These are phyloP conservation scores for Patella pellucida DNA, from an alignment of 2,888 invertebrate genomes.

Conservation along the genomic window DNA sequence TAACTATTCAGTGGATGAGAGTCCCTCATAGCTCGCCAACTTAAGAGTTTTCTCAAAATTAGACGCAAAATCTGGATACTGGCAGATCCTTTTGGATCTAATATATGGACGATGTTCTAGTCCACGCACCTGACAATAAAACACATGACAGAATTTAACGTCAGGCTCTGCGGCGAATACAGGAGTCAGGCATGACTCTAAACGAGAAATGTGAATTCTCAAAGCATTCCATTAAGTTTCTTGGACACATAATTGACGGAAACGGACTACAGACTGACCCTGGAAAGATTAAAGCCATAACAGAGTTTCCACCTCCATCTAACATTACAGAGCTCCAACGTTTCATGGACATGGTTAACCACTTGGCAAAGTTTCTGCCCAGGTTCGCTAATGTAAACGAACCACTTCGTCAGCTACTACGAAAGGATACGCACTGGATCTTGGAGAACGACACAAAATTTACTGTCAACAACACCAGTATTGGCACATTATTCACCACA, in stretches of 20 bases:
- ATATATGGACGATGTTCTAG: constrained; percentile 40
- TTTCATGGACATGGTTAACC: constrained; percentile 34
- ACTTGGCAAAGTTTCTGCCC: background rate
- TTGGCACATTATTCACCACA: constrained; percentile 1
- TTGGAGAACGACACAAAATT: background rate
- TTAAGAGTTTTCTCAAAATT: constrained; percentile 37
- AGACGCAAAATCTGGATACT: constrained; percentile 39
- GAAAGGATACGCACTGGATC: background rate
- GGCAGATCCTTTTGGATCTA: constrained; percentile 39
- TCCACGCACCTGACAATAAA: constrained; percentile 23
- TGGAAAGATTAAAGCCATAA: constrained; percentile 25
- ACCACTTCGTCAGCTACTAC: background rate
- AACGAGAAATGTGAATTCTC: constrained; percentile 41
- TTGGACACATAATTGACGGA: constrained; percentile 33
- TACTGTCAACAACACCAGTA: background rate
- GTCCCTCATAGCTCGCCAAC: constrained; percentile 27
- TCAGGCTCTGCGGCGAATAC: constrained; percentile 20
- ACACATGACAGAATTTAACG: constrained; percentile 33
- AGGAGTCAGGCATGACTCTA: constrained; percentile 34
- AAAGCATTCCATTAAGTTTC: constrained; percentile 25
- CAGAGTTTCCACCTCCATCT: constrained; percentile 9
- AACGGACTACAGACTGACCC: constrained; percentile 30
- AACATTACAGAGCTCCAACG: background rate
- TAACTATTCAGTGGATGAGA: constrained; percentile 31
- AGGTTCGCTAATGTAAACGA: too few species aligned